These are phyloP conservation scores for Amia ocellicauda DNA, from an alignment of 2,113 vertebrate species.

Conservation along the genomic window DNA sequence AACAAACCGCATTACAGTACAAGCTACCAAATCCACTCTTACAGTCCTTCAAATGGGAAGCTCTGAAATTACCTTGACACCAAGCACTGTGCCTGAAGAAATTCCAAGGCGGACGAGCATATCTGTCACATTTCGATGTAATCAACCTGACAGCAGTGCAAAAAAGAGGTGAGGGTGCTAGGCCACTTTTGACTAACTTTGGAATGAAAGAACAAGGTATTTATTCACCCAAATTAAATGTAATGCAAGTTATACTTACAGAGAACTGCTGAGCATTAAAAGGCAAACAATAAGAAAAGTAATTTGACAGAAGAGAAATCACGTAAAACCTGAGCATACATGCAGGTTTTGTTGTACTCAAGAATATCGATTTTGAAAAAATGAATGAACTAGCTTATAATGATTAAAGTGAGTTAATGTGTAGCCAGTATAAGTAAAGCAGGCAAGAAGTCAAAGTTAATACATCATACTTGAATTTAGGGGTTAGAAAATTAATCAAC, in stretches of 20 bases:
- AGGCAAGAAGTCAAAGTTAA: too few relatives aligned
- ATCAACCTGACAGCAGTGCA: conserved; percentile 11
- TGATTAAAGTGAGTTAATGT: too few relatives aligned
- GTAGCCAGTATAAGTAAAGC: too few relatives aligned
- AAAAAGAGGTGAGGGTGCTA: conserved; percentile 1
- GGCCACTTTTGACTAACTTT: conserved; percentile 1
- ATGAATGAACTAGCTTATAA: too few relatives aligned
- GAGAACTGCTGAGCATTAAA: conserved; percentile 13
- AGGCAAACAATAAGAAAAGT: conserved; percentile 14
- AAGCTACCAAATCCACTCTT: neutral
- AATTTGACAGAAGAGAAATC: conserved; percentile 10
- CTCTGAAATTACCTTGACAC: conserved; percentile 18
- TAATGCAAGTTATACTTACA: conserved; percentile 13
- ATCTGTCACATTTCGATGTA: conserved; percentile 21
- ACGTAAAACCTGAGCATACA: neutral
- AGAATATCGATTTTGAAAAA: too few relatives aligned
- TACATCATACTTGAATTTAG: too few relatives aligned
- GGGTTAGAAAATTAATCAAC: too few relatives aligned
- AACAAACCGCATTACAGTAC: conserved; percentile 3
- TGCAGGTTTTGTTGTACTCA: neutral
- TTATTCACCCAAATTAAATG: conserved; percentile 16
- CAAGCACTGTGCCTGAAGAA: conserved; percentile 13
- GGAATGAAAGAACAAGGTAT: conserved; percentile 18
- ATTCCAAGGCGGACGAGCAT: neutral
- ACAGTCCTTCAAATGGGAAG: conserved; percentile 10